Conservation (phyloP, 1,140 invertebrate genomes). For the Atopsyche davidsoni region DNA sequence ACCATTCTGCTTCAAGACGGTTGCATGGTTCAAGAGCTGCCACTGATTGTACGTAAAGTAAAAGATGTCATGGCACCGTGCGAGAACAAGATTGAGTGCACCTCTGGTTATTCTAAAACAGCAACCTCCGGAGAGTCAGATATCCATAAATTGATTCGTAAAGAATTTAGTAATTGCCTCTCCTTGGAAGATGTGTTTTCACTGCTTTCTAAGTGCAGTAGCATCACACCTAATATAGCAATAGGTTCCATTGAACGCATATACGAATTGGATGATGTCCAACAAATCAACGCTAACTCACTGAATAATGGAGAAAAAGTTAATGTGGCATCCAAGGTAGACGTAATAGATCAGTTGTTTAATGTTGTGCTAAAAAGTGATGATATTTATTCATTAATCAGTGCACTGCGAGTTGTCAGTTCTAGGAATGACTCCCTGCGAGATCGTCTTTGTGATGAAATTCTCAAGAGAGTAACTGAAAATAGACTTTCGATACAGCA, state of each 20-base stretch:
- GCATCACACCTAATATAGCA: constrained; percentile 46
- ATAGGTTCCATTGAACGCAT: constrained; percentile 45
- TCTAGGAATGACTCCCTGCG: constrained; percentile 45
- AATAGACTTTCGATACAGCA: constrained; percentile 56
- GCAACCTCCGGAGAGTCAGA: constrained; percentile 31
- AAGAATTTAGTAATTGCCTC: constrained; percentile 42
- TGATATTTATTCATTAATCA: constrained; percentile 42
- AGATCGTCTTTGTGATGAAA: constrained; percentile 54
- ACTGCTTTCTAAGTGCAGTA: constrained; percentile 44
- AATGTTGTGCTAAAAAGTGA: constrained; percentile 44
- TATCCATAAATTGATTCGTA: constrained; percentile 41
- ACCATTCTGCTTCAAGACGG: constrained; percentile 58
- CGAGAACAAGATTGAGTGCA: constrained; percentile 31
- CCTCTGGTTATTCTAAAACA: neutral
- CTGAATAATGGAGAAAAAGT: neutral
- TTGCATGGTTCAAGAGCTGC: constrained; percentile 60
- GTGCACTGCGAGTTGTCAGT: constrained; percentile 40
- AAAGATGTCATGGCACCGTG: constrained; percentile 31
- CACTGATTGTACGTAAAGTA: constrained; percentile 57
- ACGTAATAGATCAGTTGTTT: constrained; percentile 42
- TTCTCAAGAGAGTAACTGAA: constrained; percentile 54
- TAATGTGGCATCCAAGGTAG: constrained; percentile 39
- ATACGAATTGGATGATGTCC: constrained; percentile 40
- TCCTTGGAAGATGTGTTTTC: constrained; percentile 43
- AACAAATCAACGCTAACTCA: neutral